Base-by-base conservation (phyloP, 2,888 invertebrate genomes). In the Noctua janthina region DNA sequence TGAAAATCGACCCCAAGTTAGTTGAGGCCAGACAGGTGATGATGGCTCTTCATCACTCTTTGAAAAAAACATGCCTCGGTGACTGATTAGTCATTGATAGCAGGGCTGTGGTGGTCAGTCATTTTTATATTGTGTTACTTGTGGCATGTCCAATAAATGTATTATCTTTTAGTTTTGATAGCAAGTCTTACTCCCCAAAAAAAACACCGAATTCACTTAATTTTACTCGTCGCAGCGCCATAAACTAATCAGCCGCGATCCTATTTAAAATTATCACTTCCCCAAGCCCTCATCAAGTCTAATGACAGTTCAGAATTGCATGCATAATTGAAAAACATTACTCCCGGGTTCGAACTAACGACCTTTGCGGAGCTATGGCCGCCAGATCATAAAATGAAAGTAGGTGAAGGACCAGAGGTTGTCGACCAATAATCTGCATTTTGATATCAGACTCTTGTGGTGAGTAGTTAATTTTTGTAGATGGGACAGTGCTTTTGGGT, bases 371-470 rank as follows among this genome's bases (percentile, higher is more conserved):
- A 76, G 83, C 86, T 79, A 78, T 81, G 73, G 67, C 43, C 70
- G 72, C 29, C 35, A 71, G 75, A 56, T 88, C 81, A 87, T 87
- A 89, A 88, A 87, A 81, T 78, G 79, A 82, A 86, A 86, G 76
- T 89, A 64, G 89, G 80, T 82, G 82, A 86, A 80, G 69, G 64
- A 62, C 76, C 85, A 84, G 76, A 79, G 84, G 74, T 81, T 83
- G 76, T 64, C 64, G 71, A 51, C 76, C 83, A 84, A 84, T 91
- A 88, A 91, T 91, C 89, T 91, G 88, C 87, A 87, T 91, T 89
- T 87, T 87, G 85, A 76, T 84, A 79, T 87, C 81, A 83, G 82
- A 80, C 86, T 83, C 76, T 74, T n/a, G 7, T 74, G 80, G 11
- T 87, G 88, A 88, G 51, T n/a, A 11, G 64, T 66, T 17, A 71